Base-by-base conservation (phyloP, 1,140 invertebrate species). In the Stegodyphus mimosarum region DNA sequence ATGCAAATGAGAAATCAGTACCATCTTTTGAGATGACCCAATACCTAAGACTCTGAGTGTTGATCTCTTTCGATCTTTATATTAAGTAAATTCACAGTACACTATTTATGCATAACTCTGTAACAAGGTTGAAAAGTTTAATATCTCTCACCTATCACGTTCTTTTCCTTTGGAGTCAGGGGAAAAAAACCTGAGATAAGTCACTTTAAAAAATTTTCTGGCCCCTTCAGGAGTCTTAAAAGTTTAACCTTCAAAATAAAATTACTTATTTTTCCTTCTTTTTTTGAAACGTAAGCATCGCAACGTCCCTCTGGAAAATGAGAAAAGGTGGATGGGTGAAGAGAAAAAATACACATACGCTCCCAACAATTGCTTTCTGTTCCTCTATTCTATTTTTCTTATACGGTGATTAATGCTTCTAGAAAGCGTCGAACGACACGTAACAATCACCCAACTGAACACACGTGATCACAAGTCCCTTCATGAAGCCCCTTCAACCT, bases 211-310 rank as follows among this genome's bases (percentile, higher is more conserved):
- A 33, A 33, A 33, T 1, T 33, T 33, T 72, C 7, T 7, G 7
- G 70, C 74, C 80, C 80, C 80, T 10, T n/a, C 48, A 83, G 80
- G 80, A 83, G 80, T 72, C 80, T 83, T 72, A 83, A 83, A 83
- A 83, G 80, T 83, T 83, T 83, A 70, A 83, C 73, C 80, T 70
- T 60, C 71, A 66, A 74, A 83, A 83, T 83, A 74, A 83, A 83
- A 74, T 83, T 83, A 83, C 67, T 66, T 74, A 66, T 71, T 33
- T 63, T 78, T 69, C 60, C 67, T 67, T 17, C 13, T 69, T 81
- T 50, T n/a, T 48, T 15, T 7, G 69, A 2, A 48, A 48, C n/a
- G 33, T 33, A 33, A 33, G 33, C 33, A 33, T 33, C 1, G 33
- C n/a, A 50, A n/a, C 7, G 13, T 49, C 33, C 69, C 33, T 51